Evolutionary conservation across 1,140 invertebrate species (phyloP), one percentile per base, ranked within the genome.

Genomic region (Gryllus bimaculatus): DNA sequence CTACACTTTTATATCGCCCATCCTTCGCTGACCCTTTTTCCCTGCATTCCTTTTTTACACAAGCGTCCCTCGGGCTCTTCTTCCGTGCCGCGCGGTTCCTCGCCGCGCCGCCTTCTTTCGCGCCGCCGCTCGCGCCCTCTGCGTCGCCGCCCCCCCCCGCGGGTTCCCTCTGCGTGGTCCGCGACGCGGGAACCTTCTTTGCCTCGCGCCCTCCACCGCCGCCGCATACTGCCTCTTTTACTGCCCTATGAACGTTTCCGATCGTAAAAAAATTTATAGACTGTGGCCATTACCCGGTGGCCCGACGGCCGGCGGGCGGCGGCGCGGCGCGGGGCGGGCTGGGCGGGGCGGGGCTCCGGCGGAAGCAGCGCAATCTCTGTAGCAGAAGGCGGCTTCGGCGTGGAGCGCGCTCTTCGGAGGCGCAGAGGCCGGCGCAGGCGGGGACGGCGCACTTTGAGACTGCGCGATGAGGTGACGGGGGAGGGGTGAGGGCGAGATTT

Each of bases 181-280:
- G 26, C 26, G 26, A 5, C 1, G n/a, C n/a, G n/a, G n/a, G n/a
- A n/a, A n/a, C n/a, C 26, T 5, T 39, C 26, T 39, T 39, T 39
- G 26, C 26, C 54, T 10, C 54, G 18, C 54, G 10, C 54, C 18
- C 54, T 18, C 18, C 10, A 18, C 54, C 54, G 54, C 49, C 8
- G 49, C 54, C 54, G 54, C 54, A 66, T 66, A 66, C 54, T 66
- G 54, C 54, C 7, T n/a, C n/a, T 7, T 66, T 66, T 66, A 66
- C 54, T 66, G 54, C 54, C 54, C 54, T 66, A 66, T 66, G n/a
- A 66, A 66, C 54, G 54, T 66, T n/a, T 66, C 54, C 54, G 54
- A 66, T 66, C 54, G 54, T 66, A 66, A 66, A 66, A 66, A 66
- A 66, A 66, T 66, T 66, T 66, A 66, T 66, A 66, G 54, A 66